These are phyloP conservation scores for Mesoclemmys tuberculata DNA, from an alignment of 2,113 vertebrate genomes.

Conservation along the genomic window DNA sequence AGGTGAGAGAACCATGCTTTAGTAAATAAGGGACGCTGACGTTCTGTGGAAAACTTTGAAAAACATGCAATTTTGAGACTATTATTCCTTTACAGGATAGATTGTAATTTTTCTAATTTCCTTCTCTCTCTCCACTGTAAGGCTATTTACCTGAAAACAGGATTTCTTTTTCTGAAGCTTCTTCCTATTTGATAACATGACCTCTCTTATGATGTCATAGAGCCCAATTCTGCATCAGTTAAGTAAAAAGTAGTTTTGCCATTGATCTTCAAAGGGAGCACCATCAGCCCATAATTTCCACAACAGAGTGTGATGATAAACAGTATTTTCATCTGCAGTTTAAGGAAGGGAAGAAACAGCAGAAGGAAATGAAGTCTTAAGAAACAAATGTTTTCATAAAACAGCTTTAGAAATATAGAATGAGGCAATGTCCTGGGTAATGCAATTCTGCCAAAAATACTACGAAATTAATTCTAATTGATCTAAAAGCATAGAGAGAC, in stretches of 20 bases:
- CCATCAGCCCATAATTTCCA: constrained; percentile 53
- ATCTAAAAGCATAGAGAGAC: background rate
- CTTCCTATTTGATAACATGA: background rate
- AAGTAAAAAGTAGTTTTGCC: background rate
- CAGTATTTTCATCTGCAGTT: constrained; percentile 20
- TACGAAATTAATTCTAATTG: background rate
- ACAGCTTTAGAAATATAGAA: background rate
- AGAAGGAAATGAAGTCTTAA: constrained; percentile 55
- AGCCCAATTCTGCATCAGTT: background rate
- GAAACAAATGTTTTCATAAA: constrained; percentile 49
- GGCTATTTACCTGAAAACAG: background rate
- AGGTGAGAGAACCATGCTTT: background rate
- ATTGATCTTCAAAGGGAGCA: background rate
- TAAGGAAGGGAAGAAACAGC: constrained; percentile 49
- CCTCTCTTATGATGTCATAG: background rate
- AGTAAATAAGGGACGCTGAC: background rate
- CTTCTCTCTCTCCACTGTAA: background rate
- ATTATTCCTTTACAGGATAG: background rate
- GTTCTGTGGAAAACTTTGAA: background rate
- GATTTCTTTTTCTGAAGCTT: background rate
- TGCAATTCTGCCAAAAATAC: background rate
- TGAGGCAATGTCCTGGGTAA: background rate
- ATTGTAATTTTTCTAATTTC: background rate
- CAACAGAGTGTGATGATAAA: constrained; percentile 27
- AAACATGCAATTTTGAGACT: background rate